These are phyloP conservation scores for Sycophila texana DNA, from an alignment of 2,888 invertebrate species.

Conservation along the genomic window DNA sequence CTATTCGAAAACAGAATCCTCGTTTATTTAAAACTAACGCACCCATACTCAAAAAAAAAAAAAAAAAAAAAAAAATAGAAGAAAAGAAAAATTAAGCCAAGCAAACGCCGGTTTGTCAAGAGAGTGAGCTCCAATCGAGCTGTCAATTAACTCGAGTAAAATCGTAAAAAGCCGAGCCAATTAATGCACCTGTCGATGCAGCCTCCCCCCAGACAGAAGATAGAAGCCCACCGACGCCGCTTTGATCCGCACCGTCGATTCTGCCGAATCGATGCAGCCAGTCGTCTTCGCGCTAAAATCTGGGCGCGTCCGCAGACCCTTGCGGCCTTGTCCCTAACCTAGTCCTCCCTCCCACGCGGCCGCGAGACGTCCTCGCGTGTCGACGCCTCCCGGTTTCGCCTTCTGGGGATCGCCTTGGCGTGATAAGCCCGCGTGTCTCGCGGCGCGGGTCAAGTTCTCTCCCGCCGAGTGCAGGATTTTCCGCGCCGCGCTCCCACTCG, in stretches of 20 bases:
- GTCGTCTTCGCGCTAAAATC: too few species aligned
- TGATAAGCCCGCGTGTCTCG: background rate
- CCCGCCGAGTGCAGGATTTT: background rate
- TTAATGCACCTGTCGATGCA: background rate
- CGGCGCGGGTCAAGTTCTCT: background rate
- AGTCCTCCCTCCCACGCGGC: constrained; percentile 2
- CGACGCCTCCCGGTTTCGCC: background rate
- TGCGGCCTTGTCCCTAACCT: constrained; percentile 33
- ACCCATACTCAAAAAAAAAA: too few species aligned
- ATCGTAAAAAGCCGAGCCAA: background rate
- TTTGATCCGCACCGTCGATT: background rate
- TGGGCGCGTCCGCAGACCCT: background rate
- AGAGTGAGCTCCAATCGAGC: too few species aligned
- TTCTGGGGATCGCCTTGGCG: background rate
- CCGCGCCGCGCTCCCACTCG: too few species aligned
- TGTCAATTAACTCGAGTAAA: background rate
- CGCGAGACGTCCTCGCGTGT: background rate
- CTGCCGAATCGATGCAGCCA: too few species aligned
- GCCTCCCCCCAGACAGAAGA: background rate
- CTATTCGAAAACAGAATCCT: too few species aligned
- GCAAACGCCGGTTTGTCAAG: too few species aligned
- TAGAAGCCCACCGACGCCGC: background rate
- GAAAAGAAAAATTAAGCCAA: too few species aligned
- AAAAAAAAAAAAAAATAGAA: too few species aligned
- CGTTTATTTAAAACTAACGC: too few species aligned